Conservation (phyloP, 2,888 invertebrate species). For the Torymus tubicola region DNA sequence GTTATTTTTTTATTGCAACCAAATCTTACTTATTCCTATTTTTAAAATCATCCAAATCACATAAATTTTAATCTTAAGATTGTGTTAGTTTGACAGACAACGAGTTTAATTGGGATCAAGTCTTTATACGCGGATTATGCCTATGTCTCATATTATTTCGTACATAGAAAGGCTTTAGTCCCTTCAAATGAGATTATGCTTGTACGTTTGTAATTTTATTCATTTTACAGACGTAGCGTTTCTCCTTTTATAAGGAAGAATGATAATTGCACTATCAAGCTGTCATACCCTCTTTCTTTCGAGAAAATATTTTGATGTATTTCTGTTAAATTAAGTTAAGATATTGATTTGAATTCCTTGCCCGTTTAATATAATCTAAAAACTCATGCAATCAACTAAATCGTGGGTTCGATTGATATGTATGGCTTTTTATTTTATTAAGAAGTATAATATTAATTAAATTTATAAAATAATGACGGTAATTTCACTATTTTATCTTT, state of each 20-base stretch:
- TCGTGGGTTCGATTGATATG: too few species aligned
- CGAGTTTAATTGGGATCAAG: conserved; percentile 74
- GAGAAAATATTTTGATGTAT: background rate
- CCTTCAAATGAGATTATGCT: conserved; percentile 38
- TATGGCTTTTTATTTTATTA: too few species aligned
- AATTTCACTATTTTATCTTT: too few species aligned
- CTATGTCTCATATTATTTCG: conserved; percentile 71
- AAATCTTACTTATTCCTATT: background rate
- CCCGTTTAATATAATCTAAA: too few species aligned
- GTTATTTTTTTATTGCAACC: background rate
- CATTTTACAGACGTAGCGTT: conserved; percentile 38
- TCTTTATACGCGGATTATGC: conserved; percentile 73
- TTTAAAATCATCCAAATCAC: background rate
- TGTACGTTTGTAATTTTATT: conserved; percentile 56
- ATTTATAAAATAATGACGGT: too few species aligned
- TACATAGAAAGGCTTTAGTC: conserved; percentile 17
- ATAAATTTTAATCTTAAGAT: conserved; percentile 7
- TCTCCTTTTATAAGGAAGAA: conserved; percentile 4
- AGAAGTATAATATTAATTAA: too few species aligned
- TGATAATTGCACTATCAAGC: conserved; percentile 28
- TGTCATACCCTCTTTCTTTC: conserved; percentile 26
- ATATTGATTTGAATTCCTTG: too few species aligned
- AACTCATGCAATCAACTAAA: too few species aligned
- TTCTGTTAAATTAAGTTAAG: too few species aligned
- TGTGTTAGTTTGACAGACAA: conserved; percentile 62